phyloP scores from a whole-genome alignment of 2,113 vertebrate species.

The Anhinga anhinga region DNA sequence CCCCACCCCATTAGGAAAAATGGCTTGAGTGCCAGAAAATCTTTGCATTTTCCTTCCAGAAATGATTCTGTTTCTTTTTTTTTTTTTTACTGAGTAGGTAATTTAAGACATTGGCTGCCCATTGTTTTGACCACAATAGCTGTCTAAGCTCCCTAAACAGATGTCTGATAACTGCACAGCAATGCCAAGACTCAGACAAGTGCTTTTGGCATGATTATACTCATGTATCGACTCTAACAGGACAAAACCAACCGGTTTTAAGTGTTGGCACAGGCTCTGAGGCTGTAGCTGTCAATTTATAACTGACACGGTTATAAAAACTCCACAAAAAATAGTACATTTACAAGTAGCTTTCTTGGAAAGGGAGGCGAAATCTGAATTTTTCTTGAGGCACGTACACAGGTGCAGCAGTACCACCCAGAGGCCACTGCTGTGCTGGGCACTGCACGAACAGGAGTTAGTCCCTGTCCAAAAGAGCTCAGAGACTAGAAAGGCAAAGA shows the following conservation, averaged over 20 bases:
- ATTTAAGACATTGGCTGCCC: constrained; percentile 45
- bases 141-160: constrained; percentile 44
- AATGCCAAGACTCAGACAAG: constrained; percentile 2
- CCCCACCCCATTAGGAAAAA: background rate
- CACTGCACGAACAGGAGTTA: background rate
- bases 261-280: constrained; percentile 18
- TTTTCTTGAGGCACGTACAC: background rate
- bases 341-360: constrained; percentile 4
- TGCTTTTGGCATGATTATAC: constrained; percentile 5
- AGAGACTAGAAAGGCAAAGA: background rate
- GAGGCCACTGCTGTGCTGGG: background rate
- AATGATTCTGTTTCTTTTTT: background rate
- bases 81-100: background rate
- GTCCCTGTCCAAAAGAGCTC: background rate
- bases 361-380: background rate
- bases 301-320: background rate
- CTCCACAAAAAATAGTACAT: background rate
- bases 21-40: constrained; percentile 9
- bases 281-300: background rate
- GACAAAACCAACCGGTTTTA: constrained; percentile 1
- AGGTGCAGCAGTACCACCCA: constrained; percentile 42
- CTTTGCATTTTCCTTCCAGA: constrained; percentile 3
- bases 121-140: constrained; percentile 63
- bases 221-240: background rate
- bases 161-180: constrained; percentile 18